Conservation (phyloP, 92 coral and sea anemone species). For the Pocillopora meandrina region DNA sequence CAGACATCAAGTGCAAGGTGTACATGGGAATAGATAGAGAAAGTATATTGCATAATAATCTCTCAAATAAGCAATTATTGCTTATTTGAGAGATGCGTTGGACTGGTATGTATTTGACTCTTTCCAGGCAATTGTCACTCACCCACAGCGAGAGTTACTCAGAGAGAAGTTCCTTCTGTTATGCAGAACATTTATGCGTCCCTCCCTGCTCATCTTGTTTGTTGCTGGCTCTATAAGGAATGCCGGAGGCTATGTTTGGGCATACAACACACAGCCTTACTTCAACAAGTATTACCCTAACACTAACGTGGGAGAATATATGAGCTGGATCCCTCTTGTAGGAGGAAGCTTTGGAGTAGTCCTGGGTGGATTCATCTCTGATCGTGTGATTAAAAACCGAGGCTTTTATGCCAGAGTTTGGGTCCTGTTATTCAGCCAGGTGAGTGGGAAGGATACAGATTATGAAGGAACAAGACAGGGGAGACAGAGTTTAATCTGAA, state of each 20-base stretch:
- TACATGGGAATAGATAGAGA: no score
- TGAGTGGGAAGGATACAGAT: constrained; percentile 8
- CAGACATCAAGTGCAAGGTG: no score
- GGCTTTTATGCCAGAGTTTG: constrained; percentile 91
- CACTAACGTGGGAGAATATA: constrained; percentile 89
- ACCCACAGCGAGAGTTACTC: constrained; percentile 30
- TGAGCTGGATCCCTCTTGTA: constrained; percentile 99
- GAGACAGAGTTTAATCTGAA: no score
- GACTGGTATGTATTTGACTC: not conserved
- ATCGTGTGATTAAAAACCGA: constrained; percentile 89
- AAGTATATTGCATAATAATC: not conserved
- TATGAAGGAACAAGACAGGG: no score
- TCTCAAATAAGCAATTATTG: not conserved
- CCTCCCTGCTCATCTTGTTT: constrained; percentile 83
- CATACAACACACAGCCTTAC: constrained; percentile 97
- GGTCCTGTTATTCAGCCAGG: constrained; percentile 97
- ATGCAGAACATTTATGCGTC: constrained; percentile 81
- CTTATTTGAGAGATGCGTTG: not conserved
- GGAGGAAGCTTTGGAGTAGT: constrained; percentile 94
- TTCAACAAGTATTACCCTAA: constrained; percentile 94
- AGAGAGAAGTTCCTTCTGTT: constrained; percentile 62
- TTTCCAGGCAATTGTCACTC: constrained; percentile 35
- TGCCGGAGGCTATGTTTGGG: constrained; percentile 99
- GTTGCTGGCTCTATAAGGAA: constrained; percentile 94
- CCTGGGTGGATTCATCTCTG: constrained; percentile 95